These are phyloP conservation scores for Drosophila monieri DNA, from an alignment of 2,888 invertebrate species.

Conservation along the genomic window DNA sequence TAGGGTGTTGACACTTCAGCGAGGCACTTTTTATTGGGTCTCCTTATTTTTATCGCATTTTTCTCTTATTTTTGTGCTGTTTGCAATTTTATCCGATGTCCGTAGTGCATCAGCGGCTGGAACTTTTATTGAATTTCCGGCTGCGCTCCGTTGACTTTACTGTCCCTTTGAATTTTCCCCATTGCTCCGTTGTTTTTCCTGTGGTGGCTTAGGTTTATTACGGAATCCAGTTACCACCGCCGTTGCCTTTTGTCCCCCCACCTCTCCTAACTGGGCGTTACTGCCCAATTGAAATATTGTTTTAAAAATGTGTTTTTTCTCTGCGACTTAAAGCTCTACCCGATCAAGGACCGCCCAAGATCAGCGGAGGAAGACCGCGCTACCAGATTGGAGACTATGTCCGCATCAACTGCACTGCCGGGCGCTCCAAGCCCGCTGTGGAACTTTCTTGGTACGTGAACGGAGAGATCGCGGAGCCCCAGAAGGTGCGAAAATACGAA, in stretches of 20 bases:
- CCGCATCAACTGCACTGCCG: conserved; percentile 87
- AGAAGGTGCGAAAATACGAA: conserved; percentile 84
- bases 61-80: conserved; percentile 43
- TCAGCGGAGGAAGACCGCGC: conserved; percentile 86
- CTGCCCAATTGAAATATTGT: conserved; percentile 61
- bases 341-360: conserved; percentile 86
- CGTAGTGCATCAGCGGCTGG: conserved; percentile 74
- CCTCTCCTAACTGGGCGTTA: background rate
- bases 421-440: conserved; percentile 87
- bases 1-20: conserved; percentile 50
- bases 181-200: conserved; percentile 19
- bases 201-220: conserved; percentile 62
- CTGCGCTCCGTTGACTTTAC: conserved; percentile 51
- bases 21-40: conserved; percentile 1
- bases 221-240: conserved; percentile 47
- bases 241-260: background rate
- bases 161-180: conserved; percentile 27
- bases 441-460: conserved; percentile 87
- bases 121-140: conserved; percentile 79
- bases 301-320: conserved; percentile 44
- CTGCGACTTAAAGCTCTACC: conserved; percentile 85
- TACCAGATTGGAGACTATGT: conserved; percentile 87
- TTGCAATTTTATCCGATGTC: conserved; percentile 64
- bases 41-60: conserved; percentile 30
- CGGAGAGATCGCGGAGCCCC: conserved; percentile 85